Percentiles rank a stretch among this genome's conserved stretches.
Evolutionary conservation across 2,797 vertebrate species (phyloP).

Genomic region (Lates japonicus): DNA sequence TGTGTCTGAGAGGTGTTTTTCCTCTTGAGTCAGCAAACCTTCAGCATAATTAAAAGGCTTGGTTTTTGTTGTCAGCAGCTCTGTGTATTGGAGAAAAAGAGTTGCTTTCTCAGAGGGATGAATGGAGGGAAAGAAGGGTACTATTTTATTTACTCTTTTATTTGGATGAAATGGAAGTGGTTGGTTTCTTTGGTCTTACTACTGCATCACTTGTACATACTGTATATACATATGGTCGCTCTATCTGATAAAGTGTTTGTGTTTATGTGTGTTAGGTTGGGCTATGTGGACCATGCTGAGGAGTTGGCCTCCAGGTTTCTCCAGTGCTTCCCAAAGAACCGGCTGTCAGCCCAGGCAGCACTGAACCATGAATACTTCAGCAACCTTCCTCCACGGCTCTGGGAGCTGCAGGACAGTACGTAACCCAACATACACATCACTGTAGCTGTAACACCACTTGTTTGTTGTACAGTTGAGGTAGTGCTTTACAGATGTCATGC

Average conservation of each 20-base stretch:
- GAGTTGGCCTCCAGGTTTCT: conserved; percentile 96
- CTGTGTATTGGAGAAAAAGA: conserved; percentile 41
- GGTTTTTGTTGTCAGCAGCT: conserved; percentile 62
- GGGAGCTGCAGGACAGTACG: conserved; percentile 96
- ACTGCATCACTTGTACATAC: not conserved
- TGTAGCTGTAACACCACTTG: not conserved
- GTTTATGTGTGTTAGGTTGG: conserved; percentile 85
- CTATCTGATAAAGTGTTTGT: conserved; percentile 23
- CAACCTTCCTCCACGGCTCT: conserved; percentile 95
- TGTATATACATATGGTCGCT: not conserved
- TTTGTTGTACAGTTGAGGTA: too few relatives aligned
- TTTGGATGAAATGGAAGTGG: not conserved
- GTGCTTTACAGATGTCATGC: too few relatives aligned
- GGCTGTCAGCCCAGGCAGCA: conserved; percentile 94
- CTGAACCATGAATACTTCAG: conserved; percentile 97
- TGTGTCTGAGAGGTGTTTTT: conserved; percentile 33
- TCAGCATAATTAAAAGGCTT: conserved; percentile 58
- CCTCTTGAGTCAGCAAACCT: conserved; percentile 64
- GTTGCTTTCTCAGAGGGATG: conserved; percentile 32
- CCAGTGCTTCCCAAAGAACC: conserved; percentile 98
- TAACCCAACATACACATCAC: conserved; percentile 56
- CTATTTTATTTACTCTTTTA: not conserved
- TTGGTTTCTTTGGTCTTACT: not conserved
- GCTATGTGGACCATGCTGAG: conserved; percentile 94
- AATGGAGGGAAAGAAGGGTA: conserved; percentile 14